Evolutionary conservation across 2,113 vertebrate species (phyloP), one percentile per base, ranked within the genome.

Genomic region (Gracilinanus agilis): DNA sequence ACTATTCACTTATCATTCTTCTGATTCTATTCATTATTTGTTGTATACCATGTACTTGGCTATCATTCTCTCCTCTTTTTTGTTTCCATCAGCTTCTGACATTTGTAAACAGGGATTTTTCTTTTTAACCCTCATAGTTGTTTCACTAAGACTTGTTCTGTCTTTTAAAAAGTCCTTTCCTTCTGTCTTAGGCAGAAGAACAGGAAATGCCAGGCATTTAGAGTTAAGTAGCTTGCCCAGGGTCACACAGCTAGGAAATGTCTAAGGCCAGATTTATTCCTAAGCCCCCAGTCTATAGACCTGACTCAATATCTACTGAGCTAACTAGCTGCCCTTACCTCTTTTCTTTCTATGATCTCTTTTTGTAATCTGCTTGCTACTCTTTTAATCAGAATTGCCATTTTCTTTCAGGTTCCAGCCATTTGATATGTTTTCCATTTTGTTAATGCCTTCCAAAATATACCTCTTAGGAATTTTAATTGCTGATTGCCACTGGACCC

Each of bases 91-190:
- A 27, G 27, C 44, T 44, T 91, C 89, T 19, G 44, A 44, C 12
- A 93, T n/a, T 94, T 95, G 23, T 93, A 88, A 9, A 53, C 44
- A 90, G 89, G 75, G 75, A 92, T 54, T 89, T 93, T n/a, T 96
- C 54, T 91, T 27, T 25, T 92, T n/a, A 93, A 23, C 88, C 44
- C 21, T 88, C 24, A 83, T 55, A 90, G 54, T 93, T 67, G 24
- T 49, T 93, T 94, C 90, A 55, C 44, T 8, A 92, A 94, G 53
- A 55, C 49, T 49, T 49, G 49, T 49, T 49, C 49, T 49, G 3
- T 49, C 49, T 49, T 49, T 49, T 49, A 49, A 49, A 49, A 49
- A 49, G 5, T 49, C 49, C 49, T 49, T 49, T 49, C 49, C 49
- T 49, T 49, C 2, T 49, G 49, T 49, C 49, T 3, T 49, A 49